Evolutionary conservation across 2,797 vertebrate genomes (phyloP).

Genomic region (Falco naumanni): DNA sequence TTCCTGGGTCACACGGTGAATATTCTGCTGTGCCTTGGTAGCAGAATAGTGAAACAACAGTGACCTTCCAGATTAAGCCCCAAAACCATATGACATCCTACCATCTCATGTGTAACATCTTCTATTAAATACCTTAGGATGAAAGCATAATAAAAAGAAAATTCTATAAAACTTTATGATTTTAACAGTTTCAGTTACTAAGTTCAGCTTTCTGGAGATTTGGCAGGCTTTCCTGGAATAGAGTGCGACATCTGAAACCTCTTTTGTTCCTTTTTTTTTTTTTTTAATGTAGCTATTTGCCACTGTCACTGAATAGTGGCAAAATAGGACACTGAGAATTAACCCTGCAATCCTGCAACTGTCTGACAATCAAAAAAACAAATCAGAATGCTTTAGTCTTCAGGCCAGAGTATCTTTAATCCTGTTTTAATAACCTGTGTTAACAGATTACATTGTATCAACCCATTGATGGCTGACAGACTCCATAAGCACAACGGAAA

Average conservation of each 20-base stretch:
- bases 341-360: background rate
- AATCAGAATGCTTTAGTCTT: background rate
- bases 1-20: accelerated
- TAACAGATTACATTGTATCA: background rate
- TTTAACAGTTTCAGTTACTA: constrained; percentile 54
- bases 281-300: background rate
- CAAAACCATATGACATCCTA: background rate
- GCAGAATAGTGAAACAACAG: no score
- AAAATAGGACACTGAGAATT: constrained; percentile 13
- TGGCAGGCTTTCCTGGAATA: constrained; percentile 44
- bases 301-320: background rate
- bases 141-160: constrained; percentile 26
- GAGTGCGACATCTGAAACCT: constrained; percentile 40
- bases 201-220: constrained; percentile 31
- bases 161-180: constrained; percentile 51
- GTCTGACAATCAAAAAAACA: background rate
- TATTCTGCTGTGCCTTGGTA: accelerated
- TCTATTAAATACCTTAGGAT: background rate
- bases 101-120: background rate
- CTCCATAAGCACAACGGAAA: background rate
- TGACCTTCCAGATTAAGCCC: background rate
- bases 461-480: background rate
- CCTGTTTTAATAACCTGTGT: background rate
- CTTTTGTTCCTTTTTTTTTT: constrained; percentile 24
- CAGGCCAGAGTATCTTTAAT: background rate